Conservation (phyloP, 2,797 vertebrate genomes). For the Galagoides demidoff region DNA sequence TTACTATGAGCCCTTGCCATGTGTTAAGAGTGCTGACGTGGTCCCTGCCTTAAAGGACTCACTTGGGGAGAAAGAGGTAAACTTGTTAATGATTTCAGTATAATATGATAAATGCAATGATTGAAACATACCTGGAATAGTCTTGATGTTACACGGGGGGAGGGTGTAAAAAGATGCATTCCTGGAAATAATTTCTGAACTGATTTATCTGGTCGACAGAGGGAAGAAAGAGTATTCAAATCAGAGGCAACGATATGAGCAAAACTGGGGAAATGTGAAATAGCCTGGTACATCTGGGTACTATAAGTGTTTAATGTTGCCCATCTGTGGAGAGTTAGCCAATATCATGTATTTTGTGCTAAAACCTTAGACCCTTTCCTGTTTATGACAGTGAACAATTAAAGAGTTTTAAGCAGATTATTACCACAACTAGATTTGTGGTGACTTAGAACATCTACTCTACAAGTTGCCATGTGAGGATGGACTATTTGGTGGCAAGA, state of each 20-base stretch:
- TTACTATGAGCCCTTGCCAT: neutral
- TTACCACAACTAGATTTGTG: neutral
- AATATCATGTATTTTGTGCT: neutral
- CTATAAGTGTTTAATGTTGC: neutral
- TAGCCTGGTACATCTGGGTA: neutral
- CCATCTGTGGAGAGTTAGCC: neutral
- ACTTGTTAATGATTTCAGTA: neutral
- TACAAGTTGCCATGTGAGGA: neutral
- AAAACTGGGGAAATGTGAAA: neutral
- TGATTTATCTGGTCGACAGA: neutral
- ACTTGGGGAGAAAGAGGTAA: neutral
- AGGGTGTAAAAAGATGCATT: conserved; percentile 41
- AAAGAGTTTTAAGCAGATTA: conserved; percentile 7
- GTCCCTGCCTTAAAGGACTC: neutral
- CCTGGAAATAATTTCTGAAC: conserved; percentile 11
- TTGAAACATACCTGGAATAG: neutral
- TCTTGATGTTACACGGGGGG: neutral
- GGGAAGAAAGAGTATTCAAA: conserved; percentile 9
- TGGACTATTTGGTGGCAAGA: neutral
- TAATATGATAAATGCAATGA: neutral
- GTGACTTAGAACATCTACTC: neutral
- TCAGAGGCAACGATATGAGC: neutral
- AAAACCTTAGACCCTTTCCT: conserved; percentile 35
- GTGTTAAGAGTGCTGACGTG: neutral
- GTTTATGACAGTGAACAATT: neutral